phyloP scores from a whole-genome alignment of 2,113 vertebrate species.

The Pardalotus punctatus region DNA sequence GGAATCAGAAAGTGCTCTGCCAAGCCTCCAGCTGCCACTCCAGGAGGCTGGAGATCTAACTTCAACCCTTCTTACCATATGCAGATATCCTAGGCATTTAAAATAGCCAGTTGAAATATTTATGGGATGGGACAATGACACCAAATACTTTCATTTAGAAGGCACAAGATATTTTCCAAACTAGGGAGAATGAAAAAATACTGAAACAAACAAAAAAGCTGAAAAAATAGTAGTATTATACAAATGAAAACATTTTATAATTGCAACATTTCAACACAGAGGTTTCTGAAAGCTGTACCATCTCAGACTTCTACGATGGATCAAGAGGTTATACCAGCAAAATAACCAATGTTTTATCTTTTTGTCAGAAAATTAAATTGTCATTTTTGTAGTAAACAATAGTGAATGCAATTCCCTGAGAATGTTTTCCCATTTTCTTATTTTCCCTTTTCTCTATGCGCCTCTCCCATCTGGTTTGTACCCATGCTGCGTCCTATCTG shows the following conservation, averaged over 20 bases:
- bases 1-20: not conserved
- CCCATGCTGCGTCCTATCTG: not conserved
- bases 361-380: not conserved
- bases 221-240: not conserved
- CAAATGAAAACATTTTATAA: not conserved
- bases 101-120: not conserved
- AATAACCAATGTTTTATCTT: not conserved
- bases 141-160: not conserved
- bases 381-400: not conserved
- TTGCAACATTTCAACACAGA: not conserved
- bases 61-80: not conserved
- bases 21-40: not conserved
- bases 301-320: not conserved
- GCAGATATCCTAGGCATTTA: not conserved
- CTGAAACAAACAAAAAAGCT: not conserved
- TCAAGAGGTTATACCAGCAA: not conserved
- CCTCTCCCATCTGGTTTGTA: not conserved
- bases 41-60: not conserved
- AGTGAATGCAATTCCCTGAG: not conserved
- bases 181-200: not conserved
- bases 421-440: not conserved
- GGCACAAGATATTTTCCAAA: not conserved
- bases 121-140: not conserved
- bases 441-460: not conserved
- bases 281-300: not conserved